These are phyloP conservation scores for Caenorhabditis briggsae DNA, from an alignment of 1,140 invertebrate species.

Conservation along the genomic window DNA sequence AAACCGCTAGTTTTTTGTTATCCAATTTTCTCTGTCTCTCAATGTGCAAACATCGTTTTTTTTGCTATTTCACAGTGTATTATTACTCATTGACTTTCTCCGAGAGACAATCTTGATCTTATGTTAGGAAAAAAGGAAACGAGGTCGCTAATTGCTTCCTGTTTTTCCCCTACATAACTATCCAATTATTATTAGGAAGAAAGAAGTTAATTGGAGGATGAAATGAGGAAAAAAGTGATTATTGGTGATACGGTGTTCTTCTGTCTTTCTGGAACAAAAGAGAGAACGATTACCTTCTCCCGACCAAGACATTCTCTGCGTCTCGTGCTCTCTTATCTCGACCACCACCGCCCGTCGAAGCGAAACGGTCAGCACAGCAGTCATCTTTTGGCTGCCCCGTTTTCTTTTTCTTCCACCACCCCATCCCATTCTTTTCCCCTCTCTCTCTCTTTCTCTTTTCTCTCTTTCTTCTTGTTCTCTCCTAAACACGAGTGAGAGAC, in stretches of 20 bases:
- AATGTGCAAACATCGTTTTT: conserved; percentile 22
- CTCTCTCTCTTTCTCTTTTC: not conserved
- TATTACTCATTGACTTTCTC: conserved; percentile 9
- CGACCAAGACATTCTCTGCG: not conserved
- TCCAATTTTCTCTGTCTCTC: not conserved
- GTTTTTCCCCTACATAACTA: not conserved
- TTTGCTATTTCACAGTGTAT: not conserved
- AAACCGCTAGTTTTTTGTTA: conserved; percentile 14
- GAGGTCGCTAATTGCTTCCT: not conserved
- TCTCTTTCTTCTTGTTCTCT: conserved; percentile 11
- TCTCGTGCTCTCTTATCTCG: conserved; percentile 37
- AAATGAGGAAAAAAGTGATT: not conserved
- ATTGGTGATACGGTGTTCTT: not conserved
- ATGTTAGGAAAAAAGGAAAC: not conserved
- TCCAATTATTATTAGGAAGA: no score
- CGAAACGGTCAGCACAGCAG: conserved; percentile 50
- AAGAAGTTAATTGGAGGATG: not conserved
- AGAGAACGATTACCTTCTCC: not conserved
- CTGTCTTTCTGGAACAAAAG: not conserved
- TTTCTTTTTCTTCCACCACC: not conserved
- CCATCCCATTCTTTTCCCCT: not conserved
- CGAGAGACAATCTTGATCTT: not conserved
- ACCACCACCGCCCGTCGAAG: conserved; percentile 40
- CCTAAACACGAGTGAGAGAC: conserved; percentile 42
- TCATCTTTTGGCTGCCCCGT: conserved; percentile 40